These are phyloP conservation scores for Gadopsis bispinosus DNA, from an alignment of 2,797 vertebrate species.

Conservation along the genomic window DNA sequence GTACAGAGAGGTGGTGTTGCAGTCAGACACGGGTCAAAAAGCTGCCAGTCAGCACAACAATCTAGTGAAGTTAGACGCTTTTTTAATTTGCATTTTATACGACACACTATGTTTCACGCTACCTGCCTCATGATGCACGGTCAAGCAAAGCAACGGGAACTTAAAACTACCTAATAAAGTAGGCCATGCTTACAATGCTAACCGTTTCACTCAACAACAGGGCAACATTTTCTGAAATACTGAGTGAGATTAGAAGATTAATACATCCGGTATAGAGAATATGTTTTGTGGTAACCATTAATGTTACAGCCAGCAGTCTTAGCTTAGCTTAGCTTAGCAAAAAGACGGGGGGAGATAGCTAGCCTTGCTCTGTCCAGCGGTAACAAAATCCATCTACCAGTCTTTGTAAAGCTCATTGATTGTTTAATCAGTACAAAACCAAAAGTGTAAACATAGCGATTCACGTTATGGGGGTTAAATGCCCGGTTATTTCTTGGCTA, in stretches of 20 bases:
- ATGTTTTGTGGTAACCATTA: not conserved
- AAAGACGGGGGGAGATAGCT: not conserved
- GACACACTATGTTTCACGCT: not conserved
- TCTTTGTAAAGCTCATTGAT: not conserved
- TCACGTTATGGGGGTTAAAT: not conserved
- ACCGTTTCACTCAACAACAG: not conserved
- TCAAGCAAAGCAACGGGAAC: not conserved
- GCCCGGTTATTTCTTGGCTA: not conserved
- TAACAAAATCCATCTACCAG: not conserved
- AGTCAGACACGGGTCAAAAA: not conserved
- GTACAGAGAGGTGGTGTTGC: not conserved
- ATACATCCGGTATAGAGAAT: not conserved
- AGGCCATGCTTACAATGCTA: not conserved
- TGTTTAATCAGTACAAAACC: no score
- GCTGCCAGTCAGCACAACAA: not conserved
- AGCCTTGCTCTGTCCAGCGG: no score
- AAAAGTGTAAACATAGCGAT: not conserved
- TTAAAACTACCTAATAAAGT: not conserved
- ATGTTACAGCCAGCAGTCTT: not conserved
- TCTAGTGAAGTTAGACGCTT: not conserved
- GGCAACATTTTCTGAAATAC: no score
- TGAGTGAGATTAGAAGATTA: not conserved
- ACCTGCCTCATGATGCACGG: not conserved
- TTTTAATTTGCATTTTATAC: no score
- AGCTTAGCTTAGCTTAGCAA: conserved; percentile 9